Base-by-base conservation (phyloP, 1,140 invertebrate species). In the Stratiolaelaps scimitus region DNA sequence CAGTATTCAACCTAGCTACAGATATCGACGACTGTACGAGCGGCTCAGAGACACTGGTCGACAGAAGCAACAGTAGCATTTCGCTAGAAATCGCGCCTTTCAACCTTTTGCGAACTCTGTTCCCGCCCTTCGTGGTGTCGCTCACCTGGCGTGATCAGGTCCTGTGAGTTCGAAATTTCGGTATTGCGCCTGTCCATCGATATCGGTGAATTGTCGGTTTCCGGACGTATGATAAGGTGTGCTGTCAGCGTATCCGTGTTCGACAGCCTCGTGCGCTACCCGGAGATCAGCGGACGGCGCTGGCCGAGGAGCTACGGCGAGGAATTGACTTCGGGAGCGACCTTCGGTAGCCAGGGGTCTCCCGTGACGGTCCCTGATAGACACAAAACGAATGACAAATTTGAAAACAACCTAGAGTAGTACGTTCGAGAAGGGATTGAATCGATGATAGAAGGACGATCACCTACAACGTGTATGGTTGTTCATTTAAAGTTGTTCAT, bases 171-270 rank as follows among this genome's bases (percentile, higher is more conserved):
- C 53, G 53, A 60, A 17, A 34, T 60, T 60, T 34, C 53, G 17
- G 20, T 60, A 60, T 17, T 60, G 26, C 23, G 23, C 53, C 20
- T 60, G 23, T 17, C 15, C 53, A 34, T 60, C 53, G 17, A 60
- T 34, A 34, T 60, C 53, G 17, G 53, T 60, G 53, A 60, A 60
- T 2, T 29, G 26, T 60, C 53, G 15, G 34, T 60, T 60, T 15
- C 53, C 53, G 34, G 53, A 60, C 17, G 53, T 60, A 23, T 60
- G 53, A 60, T 60, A 60, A 1, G 53, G 53, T 15, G 10, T 26
- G 23, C 53, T 60, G 53, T 60, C 53, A 34, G 53, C 53, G 26
- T 60, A 60, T 20, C 53, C 53, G 10, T 60, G 53, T 2, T 60
- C 15, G 26, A 23, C 53, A 19, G 26, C 53, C 26, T 60, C 53